Conservation (phyloP, 2,888 invertebrate species). For the Microplitis deprimator region DNA sequence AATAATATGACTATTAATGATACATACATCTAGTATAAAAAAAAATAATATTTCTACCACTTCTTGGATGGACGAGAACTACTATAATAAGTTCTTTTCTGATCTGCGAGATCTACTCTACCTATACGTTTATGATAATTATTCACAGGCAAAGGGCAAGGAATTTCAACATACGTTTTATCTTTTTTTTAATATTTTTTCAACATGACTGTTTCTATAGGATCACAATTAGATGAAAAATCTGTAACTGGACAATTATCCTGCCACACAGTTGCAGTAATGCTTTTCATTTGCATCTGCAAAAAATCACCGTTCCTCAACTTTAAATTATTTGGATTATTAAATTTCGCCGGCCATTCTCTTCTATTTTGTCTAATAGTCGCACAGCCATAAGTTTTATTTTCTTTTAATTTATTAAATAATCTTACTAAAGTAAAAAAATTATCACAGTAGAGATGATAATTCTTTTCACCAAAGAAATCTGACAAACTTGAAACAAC, state of each 20-base stretch:
- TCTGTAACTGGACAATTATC: constrained; percentile 20
- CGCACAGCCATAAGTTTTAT: constrained; percentile 28
- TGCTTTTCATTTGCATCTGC: constrained; percentile 5
- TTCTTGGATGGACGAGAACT: neutral
- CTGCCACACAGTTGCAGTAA: constrained; percentile 27
- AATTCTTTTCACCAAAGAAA: constrained; percentile 18
- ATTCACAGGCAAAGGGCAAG: constrained; percentile 14
- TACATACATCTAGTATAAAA: constrained; percentile 14
- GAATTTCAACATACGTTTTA: constrained; percentile 7
- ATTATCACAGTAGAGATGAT: constrained; percentile 31
- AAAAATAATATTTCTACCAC: constrained; percentile 30
- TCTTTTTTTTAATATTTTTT: constrained; percentile 17
- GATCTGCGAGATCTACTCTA: constrained; percentile 22
- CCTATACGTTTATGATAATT: constrained; percentile 21
- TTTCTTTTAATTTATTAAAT: constrained; percentile 6
- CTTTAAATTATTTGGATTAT: constrained; percentile 22
- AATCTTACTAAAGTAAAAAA: constrained; percentile 30
- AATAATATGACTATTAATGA: constrained; percentile 19
- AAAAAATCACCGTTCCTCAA: constrained; percentile 7
- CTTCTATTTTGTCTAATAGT: constrained; percentile 23
- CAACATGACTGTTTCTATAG: neutral
- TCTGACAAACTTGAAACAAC: constrained; percentile 27
- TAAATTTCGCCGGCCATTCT: constrained; percentile 26
- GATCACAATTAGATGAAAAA: constrained; percentile 28
- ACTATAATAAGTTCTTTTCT: constrained; percentile 14